A percentile compares a stretch with the other conserved stretches of the same genome.
phyloP scores from a whole-genome alignment of 1,140 invertebrate species.

The Copidosoma floridanum region DNA sequence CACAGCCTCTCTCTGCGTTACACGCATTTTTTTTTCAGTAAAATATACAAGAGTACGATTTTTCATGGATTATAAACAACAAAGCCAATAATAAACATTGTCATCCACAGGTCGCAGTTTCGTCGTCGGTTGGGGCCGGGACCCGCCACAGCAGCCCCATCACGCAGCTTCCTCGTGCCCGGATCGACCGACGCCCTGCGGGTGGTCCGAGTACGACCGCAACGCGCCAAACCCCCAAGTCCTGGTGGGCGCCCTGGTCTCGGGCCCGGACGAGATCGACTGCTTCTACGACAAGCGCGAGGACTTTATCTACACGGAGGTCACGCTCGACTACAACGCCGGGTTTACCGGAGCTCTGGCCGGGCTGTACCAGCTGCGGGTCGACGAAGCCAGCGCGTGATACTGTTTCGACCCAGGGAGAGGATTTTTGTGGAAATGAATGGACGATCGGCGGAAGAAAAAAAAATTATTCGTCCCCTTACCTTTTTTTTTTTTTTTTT shows the following conservation, averaged over 20 bases:
- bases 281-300: constrained; percentile 57
- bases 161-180: constrained; percentile 62
- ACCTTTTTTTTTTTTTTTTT: too few relatives aligned
- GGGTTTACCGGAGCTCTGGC: constrained; percentile 60
- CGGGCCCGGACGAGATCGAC: constrained; percentile 60
- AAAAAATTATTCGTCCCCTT: too few relatives aligned
- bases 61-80: too few relatives aligned
- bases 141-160: constrained; percentile 59
- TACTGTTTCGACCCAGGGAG: too few relatives aligned
- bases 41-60: too few relatives aligned
- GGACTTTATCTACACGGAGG: constrained; percentile 61
- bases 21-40: too few relatives aligned
- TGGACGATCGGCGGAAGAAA: too few relatives aligned
- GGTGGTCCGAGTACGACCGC: constrained; percentile 55
- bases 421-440: too few relatives aligned
- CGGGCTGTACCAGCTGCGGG: constrained; percentile 46
- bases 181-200: constrained; percentile 54
- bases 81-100: too few relatives aligned
- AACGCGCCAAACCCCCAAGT: constrained; percentile 58
- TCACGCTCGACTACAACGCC: constrained; percentile 62
- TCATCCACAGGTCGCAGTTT: constrained; percentile 59
- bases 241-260: constrained; percentile 60
- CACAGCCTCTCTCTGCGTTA: too few relatives aligned
- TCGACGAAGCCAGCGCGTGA: not conserved
- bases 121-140: constrained; percentile 64